Evolutionary conservation across 2,797 vertebrate genomes (phyloP).

Genomic region (Acanthurus lineatus): DNA sequence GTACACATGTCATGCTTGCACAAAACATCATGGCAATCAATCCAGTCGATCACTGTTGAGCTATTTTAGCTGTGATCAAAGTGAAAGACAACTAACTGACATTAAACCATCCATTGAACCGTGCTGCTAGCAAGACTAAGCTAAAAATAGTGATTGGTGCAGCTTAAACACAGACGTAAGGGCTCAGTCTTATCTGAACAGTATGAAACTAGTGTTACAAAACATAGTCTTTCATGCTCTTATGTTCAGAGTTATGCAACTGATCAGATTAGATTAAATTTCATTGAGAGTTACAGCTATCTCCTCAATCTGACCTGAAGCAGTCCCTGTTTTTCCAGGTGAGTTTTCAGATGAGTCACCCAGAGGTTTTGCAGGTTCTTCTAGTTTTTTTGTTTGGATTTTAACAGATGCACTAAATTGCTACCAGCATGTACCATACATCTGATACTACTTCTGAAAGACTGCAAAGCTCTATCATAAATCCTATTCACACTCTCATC

Average conservation of each 20-base stretch:
- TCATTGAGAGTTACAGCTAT: slow-evolving; percentile 8
- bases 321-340: slow-evolving; percentile 58
- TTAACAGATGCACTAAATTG: slow-evolving; percentile 44
- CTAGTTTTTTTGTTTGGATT: slow-evolving; percentile 48
- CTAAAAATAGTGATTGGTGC: not conserved
- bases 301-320: slow-evolving; percentile 38
- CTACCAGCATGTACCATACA: slow-evolving; percentile 41
- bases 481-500: slow-evolving; percentile 14
- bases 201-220: not conserved
- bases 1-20: too few species aligned
- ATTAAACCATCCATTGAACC: not conserved
- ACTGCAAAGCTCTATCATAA: slow-evolving; percentile 6
- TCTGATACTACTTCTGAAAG: slow-evolving; percentile 26
- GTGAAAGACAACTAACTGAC: not conserved
- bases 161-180: not conserved
- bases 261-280: slow-evolving; percentile 30
- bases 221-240: not conserved
- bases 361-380: slow-evolving; percentile 54
- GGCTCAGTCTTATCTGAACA: not conserved
- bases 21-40: not conserved
- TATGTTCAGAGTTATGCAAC: slow-evolving; percentile 9
- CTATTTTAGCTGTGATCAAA: not conserved
- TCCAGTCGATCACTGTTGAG: not conserved
- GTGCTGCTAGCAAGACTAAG: not conserved
- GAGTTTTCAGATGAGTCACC: slow-evolving; percentile 62